A percentile compares a stretch with the other conserved stretches of the same genome.
Conservation (phyloP, 2,113 vertebrate species). For the Oncorhynchus gorbuscha region DNA sequence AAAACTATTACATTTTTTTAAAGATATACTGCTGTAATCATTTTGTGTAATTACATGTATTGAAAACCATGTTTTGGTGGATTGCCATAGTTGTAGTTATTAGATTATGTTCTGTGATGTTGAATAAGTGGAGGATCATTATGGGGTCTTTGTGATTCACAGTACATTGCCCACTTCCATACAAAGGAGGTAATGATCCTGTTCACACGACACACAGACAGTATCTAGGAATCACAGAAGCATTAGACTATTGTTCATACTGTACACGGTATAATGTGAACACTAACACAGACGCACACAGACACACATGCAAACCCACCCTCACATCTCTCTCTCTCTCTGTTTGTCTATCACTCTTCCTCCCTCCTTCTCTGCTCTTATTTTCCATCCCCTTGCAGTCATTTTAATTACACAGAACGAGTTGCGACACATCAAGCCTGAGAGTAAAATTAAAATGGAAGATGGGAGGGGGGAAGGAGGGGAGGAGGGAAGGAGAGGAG, state of each 20-base stretch:
- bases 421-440: no score
- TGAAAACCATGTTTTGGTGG: constrained; percentile 47
- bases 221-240: not conserved
- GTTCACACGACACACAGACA: constrained; percentile 53
- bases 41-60: no score
- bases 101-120: not conserved
- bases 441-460: no score
- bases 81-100: not conserved
- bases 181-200: constrained; percentile 48
- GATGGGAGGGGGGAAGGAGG: no score
- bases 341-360: no score
- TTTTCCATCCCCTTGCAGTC: no score
- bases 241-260: no score
- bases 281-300: not conserved
- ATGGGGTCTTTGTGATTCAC: constrained; percentile 61
- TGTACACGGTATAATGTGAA: not conserved
- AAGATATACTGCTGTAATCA: constrained; percentile 44
- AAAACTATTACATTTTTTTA: constrained; percentile 62
- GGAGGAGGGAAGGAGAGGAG: no score
- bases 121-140: constrained; percentile 50
- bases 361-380: no score
- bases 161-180: constrained; percentile 45
- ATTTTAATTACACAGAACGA: no score
- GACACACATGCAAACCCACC: no score
- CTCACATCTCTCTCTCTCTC: no score